Evolutionary conservation across 2,888 invertebrate species (phyloP).

Genomic region (Machimus rusticus): DNA sequence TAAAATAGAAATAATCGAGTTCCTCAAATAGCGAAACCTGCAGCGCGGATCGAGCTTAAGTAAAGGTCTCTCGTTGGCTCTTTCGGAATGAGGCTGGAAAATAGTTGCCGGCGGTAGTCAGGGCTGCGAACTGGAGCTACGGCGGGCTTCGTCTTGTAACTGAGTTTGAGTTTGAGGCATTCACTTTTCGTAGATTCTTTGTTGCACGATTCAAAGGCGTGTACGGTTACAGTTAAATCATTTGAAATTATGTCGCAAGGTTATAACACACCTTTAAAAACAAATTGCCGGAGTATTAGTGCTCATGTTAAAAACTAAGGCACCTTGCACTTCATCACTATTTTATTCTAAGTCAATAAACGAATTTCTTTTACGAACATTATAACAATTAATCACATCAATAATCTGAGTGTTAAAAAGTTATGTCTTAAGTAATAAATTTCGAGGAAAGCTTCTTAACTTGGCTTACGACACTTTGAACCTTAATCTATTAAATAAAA

Average conservation of each 20-base stretch:
- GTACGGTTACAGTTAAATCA: slow-evolving; percentile 20
- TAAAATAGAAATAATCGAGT: neutral
- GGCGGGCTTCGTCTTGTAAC: neutral
- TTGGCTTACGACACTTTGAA: no score
- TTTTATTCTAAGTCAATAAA: neutral
- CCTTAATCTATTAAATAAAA: no score
- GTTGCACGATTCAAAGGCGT: slow-evolving; percentile 20
- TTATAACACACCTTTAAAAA: neutral
- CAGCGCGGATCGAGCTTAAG: neutral
- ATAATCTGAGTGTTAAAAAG: no score
- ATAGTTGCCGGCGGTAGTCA: neutral
- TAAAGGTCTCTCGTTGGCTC: slow-evolving; percentile 24
- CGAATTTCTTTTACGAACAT: neutral
- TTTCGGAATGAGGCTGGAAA: slow-evolving; percentile 2
- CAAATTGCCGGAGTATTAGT: neutral
- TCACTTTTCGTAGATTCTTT: slow-evolving; percentile 18
- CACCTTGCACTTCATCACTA: neutral
- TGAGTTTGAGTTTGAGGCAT: neutral
- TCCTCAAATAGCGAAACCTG: neutral
- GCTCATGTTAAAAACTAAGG: neutral
- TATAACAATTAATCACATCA: no score
- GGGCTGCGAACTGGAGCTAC: neutral
- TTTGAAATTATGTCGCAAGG: slow-evolving; percentile 2
- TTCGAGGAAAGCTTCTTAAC: no score
- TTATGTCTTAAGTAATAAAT: no score